Evolutionary conservation across 2,113 vertebrate genomes (phyloP).

Genomic region (Ellobius talpinus): DNA sequence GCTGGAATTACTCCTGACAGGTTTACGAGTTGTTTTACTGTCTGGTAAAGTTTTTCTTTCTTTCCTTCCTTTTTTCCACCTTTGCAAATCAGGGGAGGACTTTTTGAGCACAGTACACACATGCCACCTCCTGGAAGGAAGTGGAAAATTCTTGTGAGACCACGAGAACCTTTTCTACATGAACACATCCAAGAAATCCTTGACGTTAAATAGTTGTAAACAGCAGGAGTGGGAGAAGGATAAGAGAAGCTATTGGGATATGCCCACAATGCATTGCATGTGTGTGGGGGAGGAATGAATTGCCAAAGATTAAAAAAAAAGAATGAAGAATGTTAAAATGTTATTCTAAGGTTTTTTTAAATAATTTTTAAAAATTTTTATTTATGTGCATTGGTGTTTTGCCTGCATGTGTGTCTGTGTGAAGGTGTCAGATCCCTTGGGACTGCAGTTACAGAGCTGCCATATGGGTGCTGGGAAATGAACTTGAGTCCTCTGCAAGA

Average conservation of each 20-base stretch:
- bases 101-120: constrained; percentile 74
- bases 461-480: not conserved
- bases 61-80: not conserved
- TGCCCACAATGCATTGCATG: too few species aligned
- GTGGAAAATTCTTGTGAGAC: not conserved
- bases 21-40: constrained; percentile 60
- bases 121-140: constrained; percentile 85
- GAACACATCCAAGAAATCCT: not conserved
- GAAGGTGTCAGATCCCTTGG: not conserved
- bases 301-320: not conserved
- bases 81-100: not conserved
- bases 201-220: not conserved
- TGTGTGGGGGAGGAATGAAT: not conserved
- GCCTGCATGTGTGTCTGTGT: not conserved
- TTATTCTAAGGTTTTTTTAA: not conserved
- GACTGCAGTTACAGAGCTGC: not conserved
- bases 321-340: not conserved
- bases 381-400: not conserved
- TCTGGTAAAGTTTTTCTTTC: constrained; percentile 13
- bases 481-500: not conserved
- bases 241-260: not conserved
- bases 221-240: not conserved
- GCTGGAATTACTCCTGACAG: constrained; percentile 53
- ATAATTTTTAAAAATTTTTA: not conserved
- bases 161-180: not conserved